Evolutionary conservation across 1,140 invertebrate genomes (phyloP), one percentile per base, ranked within the genome.

Genomic region (Drosophila ambigua): DNA sequence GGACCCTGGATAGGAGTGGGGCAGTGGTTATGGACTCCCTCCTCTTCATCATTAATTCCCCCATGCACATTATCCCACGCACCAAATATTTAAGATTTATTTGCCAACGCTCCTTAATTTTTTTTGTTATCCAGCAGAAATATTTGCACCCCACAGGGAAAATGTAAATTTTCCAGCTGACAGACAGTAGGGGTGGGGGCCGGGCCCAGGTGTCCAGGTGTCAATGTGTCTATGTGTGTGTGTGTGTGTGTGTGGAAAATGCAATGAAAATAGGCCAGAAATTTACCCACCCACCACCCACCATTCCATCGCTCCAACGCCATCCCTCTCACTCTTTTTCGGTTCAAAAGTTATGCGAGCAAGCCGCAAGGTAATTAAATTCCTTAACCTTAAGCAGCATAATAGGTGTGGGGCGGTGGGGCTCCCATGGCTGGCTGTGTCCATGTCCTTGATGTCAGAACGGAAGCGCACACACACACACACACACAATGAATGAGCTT

Each of bases 341-440:
- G 15, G 31, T 16, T 13, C n/a, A 41, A 77, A 72, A 81, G 79
- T 81, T 81, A 81, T 81, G 72, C 61, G 69, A 71, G 45, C 65
- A 48, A 80, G 54, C 78, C 78, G 67, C 78, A 81, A 77, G 78
- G 78, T 81, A 81, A 81, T 81, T 81, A 81, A 81, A 81, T 81
- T 81, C 78, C 78, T 81, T 77, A 81, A 81, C 78, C 65, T 75
- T 76, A 80, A 69, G 77, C 64, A 68, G 67, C 69, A 74, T 75
- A 58, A 75, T 75, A 65, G 60, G 55, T 53, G 65, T 2, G 58
- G 50, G 20, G 20, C 1, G 1, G 41, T 44, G 75, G 51, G 46
- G 75, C 4, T 13, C 35, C 35, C 35, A 39, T 39, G 35, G 35
- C 35, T 28, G 5, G 3, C 31, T 31, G 31, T 28, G 35, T 52